Conservation (phyloP, 2,113 vertebrate species). For the Fukomys damarensis region DNA sequence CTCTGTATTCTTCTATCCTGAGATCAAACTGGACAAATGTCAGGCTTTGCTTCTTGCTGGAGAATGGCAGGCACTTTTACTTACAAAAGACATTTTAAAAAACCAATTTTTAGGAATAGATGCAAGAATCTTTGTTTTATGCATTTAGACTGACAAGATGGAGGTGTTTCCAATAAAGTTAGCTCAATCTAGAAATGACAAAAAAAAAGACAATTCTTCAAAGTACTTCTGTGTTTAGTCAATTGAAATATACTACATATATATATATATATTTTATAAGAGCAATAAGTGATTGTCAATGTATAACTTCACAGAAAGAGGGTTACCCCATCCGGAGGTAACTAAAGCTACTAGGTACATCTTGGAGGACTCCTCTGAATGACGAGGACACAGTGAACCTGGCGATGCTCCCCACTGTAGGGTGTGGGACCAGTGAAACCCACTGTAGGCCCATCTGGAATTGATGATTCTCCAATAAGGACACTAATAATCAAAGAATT, state of each 20-base stretch:
- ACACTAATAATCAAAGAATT: conserved; percentile 5
- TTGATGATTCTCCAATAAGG: neutral
- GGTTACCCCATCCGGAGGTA: neutral
- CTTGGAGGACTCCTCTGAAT: neutral
- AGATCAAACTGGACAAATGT: neutral
- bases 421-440: neutral
- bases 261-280: conserved; percentile 15
- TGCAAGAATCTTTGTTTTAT: neutral
- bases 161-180: neutral
- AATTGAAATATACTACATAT: neutral
- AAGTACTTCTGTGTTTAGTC: neutral
- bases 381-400: neutral
- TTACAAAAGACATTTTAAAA: neutral
- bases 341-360: neutral
- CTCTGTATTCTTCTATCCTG: neutral
- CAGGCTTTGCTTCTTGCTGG: conserved; percentile 34
- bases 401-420: neutral
- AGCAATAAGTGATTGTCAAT: neutral
- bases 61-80: neutral
- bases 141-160: conserved; percentile 6
- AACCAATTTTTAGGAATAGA: conserved; percentile 29
- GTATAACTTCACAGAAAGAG: neutral
- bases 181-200: conserved; percentile 4
- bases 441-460: neutral
- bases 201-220: neutral